Percentiles rank a stretch among this genome's conserved stretches.
Conservation (phyloP, 2,113 vertebrate genomes). For the Rhipidura dahli region DNA sequence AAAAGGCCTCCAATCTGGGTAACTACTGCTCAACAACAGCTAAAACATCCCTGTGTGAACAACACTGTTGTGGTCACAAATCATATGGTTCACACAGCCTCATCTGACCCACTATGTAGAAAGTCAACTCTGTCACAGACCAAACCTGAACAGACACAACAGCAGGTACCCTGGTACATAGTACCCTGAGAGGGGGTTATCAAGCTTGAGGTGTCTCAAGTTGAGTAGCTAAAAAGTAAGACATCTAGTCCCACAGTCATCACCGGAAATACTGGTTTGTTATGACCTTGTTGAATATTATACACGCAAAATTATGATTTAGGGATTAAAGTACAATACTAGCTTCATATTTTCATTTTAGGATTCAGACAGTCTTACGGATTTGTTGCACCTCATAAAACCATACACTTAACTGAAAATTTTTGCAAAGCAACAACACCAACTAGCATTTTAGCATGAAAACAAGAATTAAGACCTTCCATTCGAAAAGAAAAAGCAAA, state of each 20-base stretch:
- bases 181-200: neutral
- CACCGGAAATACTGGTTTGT: neutral
- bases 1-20: neutral
- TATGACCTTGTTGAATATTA: neutral
- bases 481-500: neutral
- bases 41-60: neutral
- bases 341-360: neutral
- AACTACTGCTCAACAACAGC: neutral
- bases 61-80: neutral
- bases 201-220: neutral
- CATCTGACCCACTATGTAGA: accelerated
- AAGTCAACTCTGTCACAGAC: neutral
- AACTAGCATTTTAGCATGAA: neutral
- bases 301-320: neutral
- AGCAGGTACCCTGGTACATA: neutral
- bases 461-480: neutral
- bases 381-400: neutral
- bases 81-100: accelerated
- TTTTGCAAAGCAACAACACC: neutral
- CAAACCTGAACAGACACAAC: neutral
- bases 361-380: neutral
- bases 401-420: neutral
- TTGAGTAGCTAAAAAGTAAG: neutral
- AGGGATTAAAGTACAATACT: neutral
- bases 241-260: neutral